Evolutionary conservation across 1,140 invertebrate species (phyloP).

Genomic region (Pachyrhynchus sulphureomaculatus): DNA sequence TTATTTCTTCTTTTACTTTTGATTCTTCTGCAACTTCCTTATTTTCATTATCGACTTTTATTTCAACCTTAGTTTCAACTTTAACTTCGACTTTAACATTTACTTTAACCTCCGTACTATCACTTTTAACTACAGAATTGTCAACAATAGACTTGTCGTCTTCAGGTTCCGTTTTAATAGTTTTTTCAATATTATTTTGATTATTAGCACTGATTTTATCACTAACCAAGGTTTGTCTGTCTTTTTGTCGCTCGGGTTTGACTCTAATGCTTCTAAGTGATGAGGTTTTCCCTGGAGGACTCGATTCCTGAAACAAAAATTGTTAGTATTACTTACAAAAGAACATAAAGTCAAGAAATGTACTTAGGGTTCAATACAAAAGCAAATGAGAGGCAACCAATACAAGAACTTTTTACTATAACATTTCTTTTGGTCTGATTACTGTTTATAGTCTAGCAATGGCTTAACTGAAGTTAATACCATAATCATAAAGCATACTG

Average conservation of each 20-base stretch:
- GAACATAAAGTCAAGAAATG: no score
- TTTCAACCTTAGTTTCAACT: slow-evolving; percentile 17
- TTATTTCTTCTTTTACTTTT: neutral
- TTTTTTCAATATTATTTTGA: slow-evolving; percentile 5
- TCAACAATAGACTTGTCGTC: slow-evolving; percentile 13
- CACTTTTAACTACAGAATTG: slow-evolving; percentile 11
- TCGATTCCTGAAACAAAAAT: slow-evolving; percentile 32
- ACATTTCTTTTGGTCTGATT: no score
- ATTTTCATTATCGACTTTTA: neutral
- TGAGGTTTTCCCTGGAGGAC: slow-evolving; percentile 54
- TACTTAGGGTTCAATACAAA: no score
- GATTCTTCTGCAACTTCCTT: neutral
- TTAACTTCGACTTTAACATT: slow-evolving; percentile 18
- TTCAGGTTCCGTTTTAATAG: slow-evolving; percentile 22
- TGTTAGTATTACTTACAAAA: no score
- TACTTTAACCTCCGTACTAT: neutral
- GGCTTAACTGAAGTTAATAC: no score
- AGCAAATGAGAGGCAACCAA: no score
- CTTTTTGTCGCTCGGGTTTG: slow-evolving; percentile 57
- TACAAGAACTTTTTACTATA: no score
- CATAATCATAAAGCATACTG: no score
- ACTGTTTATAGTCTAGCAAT: no score
- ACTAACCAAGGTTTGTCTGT: slow-evolving; percentile 25
- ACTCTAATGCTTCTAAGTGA: slow-evolving; percentile 62
- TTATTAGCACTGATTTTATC: slow-evolving; percentile 2